These are phyloP conservation scores for Onychomys leucogaster DNA, from an alignment of 2,797 vertebrate genomes.

Conservation along the genomic window DNA sequence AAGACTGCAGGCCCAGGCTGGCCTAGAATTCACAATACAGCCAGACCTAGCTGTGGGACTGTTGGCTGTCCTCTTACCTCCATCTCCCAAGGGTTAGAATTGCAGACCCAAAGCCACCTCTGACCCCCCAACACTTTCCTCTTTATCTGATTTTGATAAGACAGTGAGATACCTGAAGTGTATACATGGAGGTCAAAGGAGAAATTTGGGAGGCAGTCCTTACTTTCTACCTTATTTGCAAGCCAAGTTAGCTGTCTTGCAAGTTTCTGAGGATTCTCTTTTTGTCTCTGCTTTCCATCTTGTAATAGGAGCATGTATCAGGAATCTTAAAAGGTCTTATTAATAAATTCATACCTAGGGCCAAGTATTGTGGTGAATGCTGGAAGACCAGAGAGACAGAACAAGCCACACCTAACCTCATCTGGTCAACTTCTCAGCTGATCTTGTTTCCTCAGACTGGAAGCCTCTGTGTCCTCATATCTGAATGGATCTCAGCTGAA, in stretches of 20 bases:
- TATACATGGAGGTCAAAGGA: neutral
- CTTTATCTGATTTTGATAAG: neutral
- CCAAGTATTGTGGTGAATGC: too few relatives aligned
- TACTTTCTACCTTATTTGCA: neutral
- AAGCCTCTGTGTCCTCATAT: too few relatives aligned
- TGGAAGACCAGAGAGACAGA: too few relatives aligned
- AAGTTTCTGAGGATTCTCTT: neutral
- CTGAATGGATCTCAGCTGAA: too few relatives aligned
- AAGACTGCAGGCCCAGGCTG: neutral
- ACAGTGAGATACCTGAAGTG: neutral
- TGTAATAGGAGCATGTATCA: neutral
- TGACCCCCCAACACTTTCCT: neutral
- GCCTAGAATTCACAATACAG: neutral
- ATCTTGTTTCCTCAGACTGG: too few relatives aligned
- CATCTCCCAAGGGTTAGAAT: neutral
- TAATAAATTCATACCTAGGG: too few relatives aligned
- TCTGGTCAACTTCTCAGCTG: too few relatives aligned
- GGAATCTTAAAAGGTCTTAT: too few relatives aligned
- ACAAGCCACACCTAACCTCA: too few relatives aligned
- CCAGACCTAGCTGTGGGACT: neutral
- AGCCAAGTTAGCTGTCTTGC: neutral
- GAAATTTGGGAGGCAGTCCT: neutral
- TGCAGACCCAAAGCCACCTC: neutral
- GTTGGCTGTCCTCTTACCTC: neutral
- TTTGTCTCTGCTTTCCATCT: neutral